Evolutionary conservation across 2,113 vertebrate species (phyloP).

Genomic region (Onychorhynchus coronatus): DNA sequence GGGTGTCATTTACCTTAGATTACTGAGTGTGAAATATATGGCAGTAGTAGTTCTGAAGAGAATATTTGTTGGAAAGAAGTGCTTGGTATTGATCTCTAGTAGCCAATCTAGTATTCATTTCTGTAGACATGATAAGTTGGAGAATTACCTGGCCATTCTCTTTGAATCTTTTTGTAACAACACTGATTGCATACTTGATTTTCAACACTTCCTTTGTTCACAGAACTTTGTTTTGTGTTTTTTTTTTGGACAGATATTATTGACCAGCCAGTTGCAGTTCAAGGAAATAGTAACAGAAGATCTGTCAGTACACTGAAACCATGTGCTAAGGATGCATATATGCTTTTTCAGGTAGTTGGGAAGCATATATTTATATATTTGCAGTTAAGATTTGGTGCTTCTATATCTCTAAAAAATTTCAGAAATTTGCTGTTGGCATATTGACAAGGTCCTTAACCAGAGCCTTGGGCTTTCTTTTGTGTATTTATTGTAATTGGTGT

Average conservation of each 20-base stretch:
- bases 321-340: constrained; percentile 97
- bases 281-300: constrained; percentile 93
- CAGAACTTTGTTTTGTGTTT: background rate
- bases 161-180: background rate
- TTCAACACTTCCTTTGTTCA: background rate
- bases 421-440: background rate
- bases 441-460: background rate
- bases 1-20: background rate
- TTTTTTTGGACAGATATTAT: constrained; percentile 73
- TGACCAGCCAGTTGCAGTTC: constrained; percentile 83
- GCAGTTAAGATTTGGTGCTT: background rate
- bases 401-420: background rate
- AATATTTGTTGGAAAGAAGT: background rate
- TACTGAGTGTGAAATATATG: background rate
- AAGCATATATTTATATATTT: background rate
- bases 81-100: background rate
- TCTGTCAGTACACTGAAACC: constrained; percentile 93
- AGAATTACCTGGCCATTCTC: background rate
- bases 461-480: background rate
- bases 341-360: constrained; percentile 94
- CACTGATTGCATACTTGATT: background rate
- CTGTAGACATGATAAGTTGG: background rate
- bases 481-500: background rate
- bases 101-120: background rate
- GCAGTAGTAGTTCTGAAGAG: background rate